Conservation (phyloP, 2,113 vertebrate species). For the Irena cyanogastra region DNA sequence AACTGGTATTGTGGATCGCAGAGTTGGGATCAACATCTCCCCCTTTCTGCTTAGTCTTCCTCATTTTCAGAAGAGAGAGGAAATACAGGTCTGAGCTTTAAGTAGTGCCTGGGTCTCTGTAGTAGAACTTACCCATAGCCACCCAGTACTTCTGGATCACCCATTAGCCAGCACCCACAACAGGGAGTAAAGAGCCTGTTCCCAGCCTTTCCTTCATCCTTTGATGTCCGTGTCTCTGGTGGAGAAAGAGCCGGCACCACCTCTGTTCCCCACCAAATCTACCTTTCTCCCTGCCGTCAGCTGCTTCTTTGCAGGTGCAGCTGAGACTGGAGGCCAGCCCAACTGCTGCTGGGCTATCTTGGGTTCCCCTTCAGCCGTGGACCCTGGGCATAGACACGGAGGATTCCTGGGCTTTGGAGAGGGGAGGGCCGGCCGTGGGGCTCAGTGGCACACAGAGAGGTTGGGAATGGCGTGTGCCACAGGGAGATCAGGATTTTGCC, state of each 20-base stretch:
- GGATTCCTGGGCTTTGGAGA: not conserved
- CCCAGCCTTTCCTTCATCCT: not conserved
- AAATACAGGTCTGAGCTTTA: not conserved
- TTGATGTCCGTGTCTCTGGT: rapidly evolving
- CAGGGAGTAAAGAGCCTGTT: not conserved
- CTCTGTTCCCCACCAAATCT: not conserved
- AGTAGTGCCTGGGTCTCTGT: not conserved
- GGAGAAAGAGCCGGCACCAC: rapidly evolving
- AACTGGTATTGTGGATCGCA: not conserved
- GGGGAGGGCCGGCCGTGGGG: rapidly evolving
- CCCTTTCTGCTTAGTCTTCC: not conserved
- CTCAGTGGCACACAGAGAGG: not conserved
- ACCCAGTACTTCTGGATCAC: not conserved
- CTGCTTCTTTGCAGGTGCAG: not conserved
- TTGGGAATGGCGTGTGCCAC: rapidly evolving
- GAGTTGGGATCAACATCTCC: not conserved
- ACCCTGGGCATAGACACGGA: not conserved
- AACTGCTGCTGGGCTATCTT: not conserved
- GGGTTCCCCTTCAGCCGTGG: not conserved
- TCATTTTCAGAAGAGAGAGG: not conserved
- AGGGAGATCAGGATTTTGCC: not conserved
- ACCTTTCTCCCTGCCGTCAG: not conserved
- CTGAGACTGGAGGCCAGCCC: not conserved
- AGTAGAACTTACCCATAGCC: not conserved
- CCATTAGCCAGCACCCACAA: not conserved